phyloP scores from a whole-genome alignment of 2,797 vertebrate genomes.

The Euphonia xanthogaster region DNA sequence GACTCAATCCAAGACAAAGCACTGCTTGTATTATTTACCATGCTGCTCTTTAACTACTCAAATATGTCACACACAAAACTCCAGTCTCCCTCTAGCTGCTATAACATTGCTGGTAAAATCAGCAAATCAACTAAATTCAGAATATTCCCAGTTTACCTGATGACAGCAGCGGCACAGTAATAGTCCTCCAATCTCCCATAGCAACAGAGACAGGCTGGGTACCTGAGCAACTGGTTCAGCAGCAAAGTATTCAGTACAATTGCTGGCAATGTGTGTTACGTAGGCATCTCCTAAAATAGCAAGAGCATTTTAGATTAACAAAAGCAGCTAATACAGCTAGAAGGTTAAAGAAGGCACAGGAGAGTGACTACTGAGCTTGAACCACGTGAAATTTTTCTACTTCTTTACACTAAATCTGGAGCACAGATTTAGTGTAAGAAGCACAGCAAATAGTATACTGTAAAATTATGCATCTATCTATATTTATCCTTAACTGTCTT shows the following conservation, averaged over 20 bases:
- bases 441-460: not conserved
- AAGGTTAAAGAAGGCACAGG: constrained; percentile 68
- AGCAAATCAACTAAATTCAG: not conserved
- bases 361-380: not conserved
- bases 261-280: constrained; percentile 64
- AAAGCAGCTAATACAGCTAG: constrained; percentile 60
- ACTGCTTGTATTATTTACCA: not conserved
- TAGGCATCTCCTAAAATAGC: constrained; percentile 81
- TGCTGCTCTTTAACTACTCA: not conserved
- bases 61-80: not conserved
- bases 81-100: not conserved
- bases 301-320: constrained; percentile 73
- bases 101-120: not conserved
- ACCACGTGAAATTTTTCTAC: not conserved
- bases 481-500: not conserved
- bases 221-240: constrained; percentile 73
- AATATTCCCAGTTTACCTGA: constrained; percentile 75
- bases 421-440: no score
- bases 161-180: constrained; percentile 81
- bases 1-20: not conserved
- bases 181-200: constrained; percentile 91
- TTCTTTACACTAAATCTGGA: not conserved
- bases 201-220: constrained; percentile 76
- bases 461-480: not conserved
- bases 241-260: constrained; percentile 64